phyloP scores from a whole-genome alignment of 2,797 vertebrate genomes.

The Xenentodon cancila region DNA sequence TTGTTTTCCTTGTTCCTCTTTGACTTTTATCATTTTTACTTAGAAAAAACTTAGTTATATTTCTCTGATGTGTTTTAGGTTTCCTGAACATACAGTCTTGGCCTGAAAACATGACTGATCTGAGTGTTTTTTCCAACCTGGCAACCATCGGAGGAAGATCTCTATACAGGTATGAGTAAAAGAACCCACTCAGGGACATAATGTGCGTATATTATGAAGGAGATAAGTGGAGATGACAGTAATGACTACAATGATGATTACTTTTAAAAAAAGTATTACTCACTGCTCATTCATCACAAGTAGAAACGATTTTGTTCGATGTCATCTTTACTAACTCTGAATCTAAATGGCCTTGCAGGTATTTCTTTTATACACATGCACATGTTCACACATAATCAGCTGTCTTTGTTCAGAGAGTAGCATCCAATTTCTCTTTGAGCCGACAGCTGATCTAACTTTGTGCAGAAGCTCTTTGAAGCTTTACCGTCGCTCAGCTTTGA shows the following conservation, averaged over 20 bases:
- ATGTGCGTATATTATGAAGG: background rate
- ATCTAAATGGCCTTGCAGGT: background rate
- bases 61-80: constrained; percentile 73
- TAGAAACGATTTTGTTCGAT: background rate
- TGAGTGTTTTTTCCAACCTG: constrained; percentile 95
- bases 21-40: too few relatives aligned
- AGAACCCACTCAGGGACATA: background rate
- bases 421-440: background rate
- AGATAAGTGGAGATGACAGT: background rate
- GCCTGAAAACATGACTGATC: constrained; percentile 98
- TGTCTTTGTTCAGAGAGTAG: too few relatives aligned
- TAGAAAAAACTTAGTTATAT: too few relatives aligned
- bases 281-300: background rate
- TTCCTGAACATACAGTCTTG: constrained; percentile 97
- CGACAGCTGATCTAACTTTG: constrained; percentile 1
- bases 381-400: background rate
- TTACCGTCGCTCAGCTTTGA: constrained; percentile 44
- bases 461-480: constrained; percentile 40
- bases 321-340: background rate
- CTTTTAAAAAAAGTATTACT: background rate
- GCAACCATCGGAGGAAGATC: constrained; percentile 94
- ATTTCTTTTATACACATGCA: background rate
- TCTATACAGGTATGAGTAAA: constrained; percentile 87
- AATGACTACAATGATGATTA: background rate
- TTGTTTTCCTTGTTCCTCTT: background rate